Conservation (phyloP, 1,140 invertebrate genomes). For the Drosophila trapezifrons region DNA sequence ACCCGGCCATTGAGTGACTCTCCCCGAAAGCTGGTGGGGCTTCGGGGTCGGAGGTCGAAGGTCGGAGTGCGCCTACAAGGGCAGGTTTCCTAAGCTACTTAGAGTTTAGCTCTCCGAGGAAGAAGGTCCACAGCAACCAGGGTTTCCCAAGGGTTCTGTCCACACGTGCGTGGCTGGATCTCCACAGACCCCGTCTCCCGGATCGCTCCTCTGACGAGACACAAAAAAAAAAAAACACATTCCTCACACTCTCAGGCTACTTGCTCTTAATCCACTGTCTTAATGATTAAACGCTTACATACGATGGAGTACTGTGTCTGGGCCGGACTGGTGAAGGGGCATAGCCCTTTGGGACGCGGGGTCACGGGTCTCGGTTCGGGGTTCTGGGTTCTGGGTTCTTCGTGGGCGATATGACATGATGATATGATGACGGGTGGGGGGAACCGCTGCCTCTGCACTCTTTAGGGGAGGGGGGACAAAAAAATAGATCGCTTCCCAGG, state of each 20-base stretch:
- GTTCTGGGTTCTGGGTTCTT: not conserved
- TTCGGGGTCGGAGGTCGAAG: not conserved
- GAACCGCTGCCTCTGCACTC: conserved; percentile 8
- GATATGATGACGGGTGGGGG: conserved; percentile 35
- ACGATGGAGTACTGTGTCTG: conserved; percentile 21
- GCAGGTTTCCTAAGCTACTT: conserved; percentile 27
- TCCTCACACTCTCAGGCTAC: conserved; percentile 32
- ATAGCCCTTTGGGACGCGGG: not conserved
- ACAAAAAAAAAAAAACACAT: conserved; percentile 58
- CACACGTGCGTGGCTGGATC: too few species aligned
- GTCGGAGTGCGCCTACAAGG: conserved; percentile 1
- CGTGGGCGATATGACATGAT: conserved; percentile 34
- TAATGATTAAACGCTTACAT: conserved; percentile 68
- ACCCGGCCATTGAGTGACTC: not conserved
- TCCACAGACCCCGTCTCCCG: too few species aligned
- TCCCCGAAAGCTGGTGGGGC: not conserved
- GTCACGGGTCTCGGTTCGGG: not conserved
- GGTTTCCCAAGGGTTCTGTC: too few species aligned
- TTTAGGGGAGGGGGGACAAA: conserved; percentile 9
- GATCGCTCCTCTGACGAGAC: conserved; percentile 11
- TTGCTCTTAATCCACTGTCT: conserved; percentile 65
- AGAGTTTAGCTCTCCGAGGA: conserved; percentile 1
- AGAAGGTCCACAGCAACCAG: not conserved
- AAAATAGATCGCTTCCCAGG: conserved; percentile 13
- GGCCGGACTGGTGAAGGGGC: conserved; percentile 1